phyloP scores from a whole-genome alignment of 2,888 invertebrate species.

The Yponomeuta cagnagella region DNA sequence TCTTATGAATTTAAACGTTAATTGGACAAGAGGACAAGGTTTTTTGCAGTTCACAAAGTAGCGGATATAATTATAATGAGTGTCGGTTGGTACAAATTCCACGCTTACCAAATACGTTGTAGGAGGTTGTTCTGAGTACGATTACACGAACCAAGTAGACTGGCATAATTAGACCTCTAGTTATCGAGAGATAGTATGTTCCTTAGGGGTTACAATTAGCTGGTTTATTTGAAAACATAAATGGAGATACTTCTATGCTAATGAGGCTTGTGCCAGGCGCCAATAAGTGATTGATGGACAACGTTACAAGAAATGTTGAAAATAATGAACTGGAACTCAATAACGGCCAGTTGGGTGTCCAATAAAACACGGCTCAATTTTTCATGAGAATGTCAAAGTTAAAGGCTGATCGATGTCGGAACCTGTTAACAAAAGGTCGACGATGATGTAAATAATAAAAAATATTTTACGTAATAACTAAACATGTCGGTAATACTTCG shows the following conservation, averaged over 20 bases:
- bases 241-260: constrained; percentile 29
- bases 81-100: constrained; percentile 7
- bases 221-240: constrained; percentile 17
- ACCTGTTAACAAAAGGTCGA: neutral
- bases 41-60: neutral
- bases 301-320: constrained; percentile 22
- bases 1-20: neutral
- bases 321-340: constrained; percentile 14
- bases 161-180: neutral
- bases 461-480: neutral
- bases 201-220: neutral
- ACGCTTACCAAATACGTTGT: constrained; percentile 10
- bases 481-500: neutral
- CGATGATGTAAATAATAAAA: neutral
- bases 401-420: neutral
- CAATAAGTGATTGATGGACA: constrained; percentile 31
- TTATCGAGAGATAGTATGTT: neutral
- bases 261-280: constrained; percentile 26
- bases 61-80: neutral
- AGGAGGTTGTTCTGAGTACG: constrained; percentile 3
- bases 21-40: neutral
- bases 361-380: neutral
- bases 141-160: neutral
- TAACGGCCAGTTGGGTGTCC: neutral
- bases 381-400: constrained; percentile 1